These are phyloP conservation scores for Yoshiicerus persimilis DNA, from an alignment of 1,140 invertebrate genomes.

Conservation along the genomic window DNA sequence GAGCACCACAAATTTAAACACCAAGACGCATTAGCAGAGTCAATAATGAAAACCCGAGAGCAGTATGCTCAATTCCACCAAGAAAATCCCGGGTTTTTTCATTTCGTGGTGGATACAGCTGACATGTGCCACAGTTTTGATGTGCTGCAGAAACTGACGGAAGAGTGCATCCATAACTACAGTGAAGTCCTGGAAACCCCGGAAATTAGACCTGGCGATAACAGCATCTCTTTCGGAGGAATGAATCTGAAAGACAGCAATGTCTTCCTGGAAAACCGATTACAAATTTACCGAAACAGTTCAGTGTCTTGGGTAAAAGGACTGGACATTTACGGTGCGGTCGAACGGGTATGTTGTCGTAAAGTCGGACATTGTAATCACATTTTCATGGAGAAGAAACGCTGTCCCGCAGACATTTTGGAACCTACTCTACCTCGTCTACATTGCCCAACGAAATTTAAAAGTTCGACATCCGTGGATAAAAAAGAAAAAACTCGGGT, in stretches of 20 bases:
- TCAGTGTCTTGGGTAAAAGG: not conserved
- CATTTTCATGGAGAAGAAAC: not conserved
- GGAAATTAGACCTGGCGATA: not conserved
- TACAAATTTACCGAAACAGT: not conserved
- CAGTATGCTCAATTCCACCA: slow-evolving; percentile 21
- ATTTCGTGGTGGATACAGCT: not conserved
- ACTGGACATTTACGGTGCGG: not conserved
- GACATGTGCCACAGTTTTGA: not conserved
- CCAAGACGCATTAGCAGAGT: slow-evolving; percentile 12
- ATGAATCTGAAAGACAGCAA: not conserved
- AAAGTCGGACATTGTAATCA: not conserved
- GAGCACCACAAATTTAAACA: slow-evolving; percentile 25
- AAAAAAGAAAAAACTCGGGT: too few species aligned
- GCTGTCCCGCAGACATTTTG: not conserved
- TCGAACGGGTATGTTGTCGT: too few species aligned
- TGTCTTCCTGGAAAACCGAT: not conserved
- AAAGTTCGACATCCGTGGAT: not conserved
- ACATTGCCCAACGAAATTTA: not conserved
- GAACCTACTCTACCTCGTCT: not conserved
- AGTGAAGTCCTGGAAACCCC: not conserved
- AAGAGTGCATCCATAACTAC: not conserved
- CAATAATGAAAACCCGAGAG: slow-evolving; percentile 12
- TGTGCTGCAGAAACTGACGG: not conserved
- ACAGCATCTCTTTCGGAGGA: not conserved
- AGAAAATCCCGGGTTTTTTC: slow-evolving; percentile 34